phyloP scores from a whole-genome alignment of 37 sponge, comb jelly and placozoan genomes.

The Theonella swinhoei region DNA sequence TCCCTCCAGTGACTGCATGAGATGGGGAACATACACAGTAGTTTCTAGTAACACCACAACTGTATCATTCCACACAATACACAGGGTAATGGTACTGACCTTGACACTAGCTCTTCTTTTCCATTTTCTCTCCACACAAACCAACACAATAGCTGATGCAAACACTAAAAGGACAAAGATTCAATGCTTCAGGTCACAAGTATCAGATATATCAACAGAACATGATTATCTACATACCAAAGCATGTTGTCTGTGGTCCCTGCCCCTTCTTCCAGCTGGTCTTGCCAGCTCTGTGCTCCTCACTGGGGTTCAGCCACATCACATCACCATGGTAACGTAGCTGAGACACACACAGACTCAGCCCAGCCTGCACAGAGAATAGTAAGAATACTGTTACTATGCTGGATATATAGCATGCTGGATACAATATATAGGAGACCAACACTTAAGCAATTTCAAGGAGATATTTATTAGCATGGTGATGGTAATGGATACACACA shows the following conservation, averaged over 20 bases:
- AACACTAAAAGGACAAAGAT: conserved; percentile 46
- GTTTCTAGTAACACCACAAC: not conserved
- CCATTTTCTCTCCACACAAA: conserved; percentile 32
- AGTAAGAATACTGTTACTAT: too few species aligned
- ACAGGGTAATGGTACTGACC: conserved; percentile 6
- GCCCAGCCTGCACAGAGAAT: conserved; percentile 35
- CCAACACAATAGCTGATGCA: conserved; percentile 44
- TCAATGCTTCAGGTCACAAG: not conserved
- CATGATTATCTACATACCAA: conserved; percentile 65
- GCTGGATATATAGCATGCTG: too few species aligned
- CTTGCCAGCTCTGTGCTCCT: conserved; percentile 25
- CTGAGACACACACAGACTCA: conserved; percentile 55
- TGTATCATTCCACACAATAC: not conserved
- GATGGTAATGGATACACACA: not conserved
- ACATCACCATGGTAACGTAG: conserved; percentile 53
- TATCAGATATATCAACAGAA: too few species aligned
- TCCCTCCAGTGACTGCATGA: not conserved
- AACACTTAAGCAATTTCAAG: not conserved
- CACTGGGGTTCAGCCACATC: conserved; percentile 80
- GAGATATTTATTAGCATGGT: not conserved
- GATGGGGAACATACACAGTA: not conserved
- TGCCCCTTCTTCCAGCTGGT: conserved; percentile 84
- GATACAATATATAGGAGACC: too few species aligned
- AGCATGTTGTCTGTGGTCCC: conserved; percentile 67
- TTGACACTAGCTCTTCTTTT: conserved; percentile 31